phyloP scores from a whole-genome alignment of 30 jellyfish, hydroid and myxozoan species.

The Mastigias papua region DNA sequence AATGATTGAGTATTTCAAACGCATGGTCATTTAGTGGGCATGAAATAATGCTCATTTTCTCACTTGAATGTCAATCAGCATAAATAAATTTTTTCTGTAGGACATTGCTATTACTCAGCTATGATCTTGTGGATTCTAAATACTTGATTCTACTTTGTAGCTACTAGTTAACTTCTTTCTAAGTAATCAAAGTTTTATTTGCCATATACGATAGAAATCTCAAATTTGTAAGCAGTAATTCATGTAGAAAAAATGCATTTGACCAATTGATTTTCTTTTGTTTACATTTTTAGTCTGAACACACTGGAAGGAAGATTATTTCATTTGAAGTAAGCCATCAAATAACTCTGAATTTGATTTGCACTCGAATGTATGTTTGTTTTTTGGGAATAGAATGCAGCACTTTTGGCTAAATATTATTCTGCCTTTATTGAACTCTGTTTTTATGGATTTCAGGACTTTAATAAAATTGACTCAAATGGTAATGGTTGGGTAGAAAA shows the following conservation, averaged over 20 bases:
- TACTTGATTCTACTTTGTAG: not conserved
- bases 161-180: not conserved
- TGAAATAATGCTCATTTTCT: too few species aligned
- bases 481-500: slow-evolving; percentile 22
- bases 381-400: not conserved
- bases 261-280: not conserved
- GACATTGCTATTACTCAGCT: too few species aligned
- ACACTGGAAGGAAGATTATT: slow-evolving; percentile 33
- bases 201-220: not conserved
- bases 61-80: too few species aligned
- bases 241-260: not conserved
- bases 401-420: not conserved
- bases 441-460: slow-evolving; percentile 33
- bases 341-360: not conserved
- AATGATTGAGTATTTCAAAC: too few species aligned
- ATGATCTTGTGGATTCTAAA: too few species aligned
- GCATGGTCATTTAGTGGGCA: too few species aligned
- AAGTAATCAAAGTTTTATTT: not conserved
- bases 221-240: not conserved
- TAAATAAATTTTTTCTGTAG: too few species aligned
- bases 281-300: slow-evolving; percentile 24
- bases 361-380: not conserved
- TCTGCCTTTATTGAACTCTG: not conserved
- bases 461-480: slow-evolving; percentile 23
- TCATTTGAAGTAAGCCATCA: slow-evolving; percentile 1